These are phyloP conservation scores for Drosophila rellima DNA, from an alignment of 2,888 invertebrate genomes.

Conservation along the genomic window DNA sequence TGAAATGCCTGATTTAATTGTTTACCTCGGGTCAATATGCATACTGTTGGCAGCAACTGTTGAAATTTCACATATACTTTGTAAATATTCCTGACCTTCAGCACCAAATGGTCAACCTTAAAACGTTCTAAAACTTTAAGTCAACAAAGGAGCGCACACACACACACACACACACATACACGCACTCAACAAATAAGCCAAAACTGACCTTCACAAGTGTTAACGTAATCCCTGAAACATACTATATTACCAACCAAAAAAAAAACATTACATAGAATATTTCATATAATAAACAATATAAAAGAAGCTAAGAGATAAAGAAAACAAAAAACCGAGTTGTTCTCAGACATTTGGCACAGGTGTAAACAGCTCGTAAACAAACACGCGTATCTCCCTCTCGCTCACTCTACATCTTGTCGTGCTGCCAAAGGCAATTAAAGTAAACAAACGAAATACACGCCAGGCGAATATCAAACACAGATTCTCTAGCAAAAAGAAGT, in stretches of 20 bases:
- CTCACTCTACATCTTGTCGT: neutral
- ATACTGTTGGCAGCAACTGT: conserved; percentile 28
- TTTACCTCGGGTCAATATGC: neutral
- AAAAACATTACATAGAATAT: conserved; percentile 33
- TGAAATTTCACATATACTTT: conserved; percentile 44
- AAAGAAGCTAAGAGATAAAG: conserved; percentile 9
- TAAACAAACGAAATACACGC: conserved; percentile 58
- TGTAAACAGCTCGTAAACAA: conserved; percentile 70
- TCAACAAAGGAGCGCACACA: conserved; percentile 28
- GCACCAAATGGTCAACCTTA: conserved; percentile 12
- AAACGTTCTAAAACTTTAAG: conserved; percentile 36
- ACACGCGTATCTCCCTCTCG: conserved; percentile 9
- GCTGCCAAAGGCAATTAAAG: conserved; percentile 67
- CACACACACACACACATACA: neutral
- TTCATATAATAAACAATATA: conserved; percentile 18
- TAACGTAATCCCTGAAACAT: conserved; percentile 45
- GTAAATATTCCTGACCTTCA: conserved; percentile 43
- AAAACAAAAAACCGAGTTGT: conserved; percentile 13
- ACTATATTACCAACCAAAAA: conserved; percentile 11
- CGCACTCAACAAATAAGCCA: conserved; percentile 20
- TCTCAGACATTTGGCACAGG: conserved; percentile 62
- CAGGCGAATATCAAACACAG: conserved; percentile 58
- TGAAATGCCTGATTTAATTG: neutral
- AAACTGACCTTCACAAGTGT: conserved; percentile 42
- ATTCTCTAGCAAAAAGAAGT: conserved; percentile 16